A percentile compares a stretch with the other conserved stretches of the same genome.
Conservation (phyloP, 2,113 vertebrate species). For the Melanerpes aurifrons region DNA sequence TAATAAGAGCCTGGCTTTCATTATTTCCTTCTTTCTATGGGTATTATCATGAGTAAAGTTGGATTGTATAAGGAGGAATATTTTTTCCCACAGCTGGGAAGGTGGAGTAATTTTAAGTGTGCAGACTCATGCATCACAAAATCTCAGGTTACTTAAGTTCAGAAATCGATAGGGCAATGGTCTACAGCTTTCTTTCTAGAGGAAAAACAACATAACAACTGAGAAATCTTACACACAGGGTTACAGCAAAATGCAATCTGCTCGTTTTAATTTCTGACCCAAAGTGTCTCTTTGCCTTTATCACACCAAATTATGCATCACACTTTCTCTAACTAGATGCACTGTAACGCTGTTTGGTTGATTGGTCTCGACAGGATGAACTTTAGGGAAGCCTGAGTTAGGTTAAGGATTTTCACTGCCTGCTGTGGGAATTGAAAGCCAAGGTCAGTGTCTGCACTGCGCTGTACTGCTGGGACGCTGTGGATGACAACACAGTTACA, state of each 20-base stretch:
- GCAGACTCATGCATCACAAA: not conserved
- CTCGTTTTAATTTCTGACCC: constrained; percentile 30
- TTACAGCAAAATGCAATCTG: not conserved
- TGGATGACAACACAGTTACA: not conserved
- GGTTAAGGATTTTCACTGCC: not conserved
- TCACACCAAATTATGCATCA: not conserved
- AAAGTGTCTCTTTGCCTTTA: not conserved
- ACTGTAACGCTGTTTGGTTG: not conserved
- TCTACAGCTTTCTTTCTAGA: not conserved
- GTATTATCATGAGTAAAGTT: not conserved
- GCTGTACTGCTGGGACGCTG: not conserved
- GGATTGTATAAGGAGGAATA: not conserved
- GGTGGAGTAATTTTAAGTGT: not conserved
- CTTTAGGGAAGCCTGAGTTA: not conserved
- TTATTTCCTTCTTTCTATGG: not conserved
- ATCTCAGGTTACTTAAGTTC: not conserved
- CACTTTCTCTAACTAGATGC: not conserved
- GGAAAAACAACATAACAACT: not conserved
- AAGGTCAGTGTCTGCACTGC: not conserved
- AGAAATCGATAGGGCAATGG: not conserved
- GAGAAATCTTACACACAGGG: not conserved
- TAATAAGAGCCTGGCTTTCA: not conserved
- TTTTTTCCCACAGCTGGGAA: not conserved
- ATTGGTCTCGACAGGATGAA: not conserved
- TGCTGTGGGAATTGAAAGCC: not conserved